Percentiles rank a stretch among this genome's conserved stretches.
Evolutionary conservation across 2,888 invertebrate genomes (phyloP).

Genomic region (Lycocerus yunnanus): DNA sequence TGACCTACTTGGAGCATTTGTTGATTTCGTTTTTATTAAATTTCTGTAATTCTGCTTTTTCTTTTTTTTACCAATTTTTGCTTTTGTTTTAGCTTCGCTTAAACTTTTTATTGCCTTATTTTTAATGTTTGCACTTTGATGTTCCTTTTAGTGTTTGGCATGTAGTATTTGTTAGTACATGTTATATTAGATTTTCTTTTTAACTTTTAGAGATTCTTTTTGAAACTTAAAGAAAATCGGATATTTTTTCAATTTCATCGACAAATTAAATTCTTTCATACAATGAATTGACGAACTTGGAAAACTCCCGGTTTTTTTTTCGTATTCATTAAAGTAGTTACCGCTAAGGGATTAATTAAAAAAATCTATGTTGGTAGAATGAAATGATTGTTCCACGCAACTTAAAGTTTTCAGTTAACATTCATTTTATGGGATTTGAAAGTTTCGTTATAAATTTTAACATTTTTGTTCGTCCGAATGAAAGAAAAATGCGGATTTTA

Average conservation of each 20-base stretch:
- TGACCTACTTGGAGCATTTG: constrained; percentile 16
- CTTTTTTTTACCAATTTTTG: not conserved
- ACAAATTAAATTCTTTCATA: not conserved
- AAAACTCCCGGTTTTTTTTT: not conserved
- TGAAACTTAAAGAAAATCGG: not conserved
- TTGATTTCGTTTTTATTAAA: constrained; percentile 2
- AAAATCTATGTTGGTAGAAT: not conserved
- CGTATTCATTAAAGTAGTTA: not conserved
- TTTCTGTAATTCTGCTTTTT: not conserved
- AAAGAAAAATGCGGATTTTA: not conserved
- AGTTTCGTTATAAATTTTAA: not conserved
- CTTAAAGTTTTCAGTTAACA: not conserved
- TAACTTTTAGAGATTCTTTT: not conserved
- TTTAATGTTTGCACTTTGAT: not conserved
- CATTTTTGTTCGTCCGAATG: not conserved
- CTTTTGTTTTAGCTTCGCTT: not conserved
- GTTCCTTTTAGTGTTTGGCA: not conserved
- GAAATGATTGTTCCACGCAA: not conserved
- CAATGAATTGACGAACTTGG: not conserved
- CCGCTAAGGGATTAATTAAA: not conserved
- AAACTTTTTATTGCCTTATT: not conserved
- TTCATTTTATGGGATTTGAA: not conserved
- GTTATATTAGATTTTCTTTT: not conserved
- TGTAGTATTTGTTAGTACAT: not conserved
- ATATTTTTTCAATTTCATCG: not conserved